Percentiles rank a stretch among this genome's conserved stretches.
phyloP scores from a whole-genome alignment of 2,797 vertebrate genomes.

The Cryptoprocta ferox region DNA sequence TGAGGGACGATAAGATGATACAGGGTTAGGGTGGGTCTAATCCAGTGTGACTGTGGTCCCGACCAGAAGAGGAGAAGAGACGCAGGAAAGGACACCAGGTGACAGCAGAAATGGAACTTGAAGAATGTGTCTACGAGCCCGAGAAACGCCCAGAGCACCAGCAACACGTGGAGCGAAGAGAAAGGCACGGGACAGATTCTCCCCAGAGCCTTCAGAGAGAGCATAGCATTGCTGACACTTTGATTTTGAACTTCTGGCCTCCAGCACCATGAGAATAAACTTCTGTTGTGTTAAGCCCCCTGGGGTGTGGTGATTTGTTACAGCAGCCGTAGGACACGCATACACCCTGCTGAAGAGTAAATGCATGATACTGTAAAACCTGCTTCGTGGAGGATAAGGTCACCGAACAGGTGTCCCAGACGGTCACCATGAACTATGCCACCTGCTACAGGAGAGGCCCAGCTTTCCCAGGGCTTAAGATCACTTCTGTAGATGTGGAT shows the following conservation, averaged over 20 bases:
- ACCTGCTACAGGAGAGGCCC: neutral
- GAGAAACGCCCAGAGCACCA: neutral
- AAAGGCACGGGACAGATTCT: neutral
- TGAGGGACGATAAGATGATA: neutral
- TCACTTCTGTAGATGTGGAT: neutral
- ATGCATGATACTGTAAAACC: neutral
- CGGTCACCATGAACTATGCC: neutral
- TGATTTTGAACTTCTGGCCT: neutral
- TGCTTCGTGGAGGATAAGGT: neutral
- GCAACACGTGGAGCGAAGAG: neutral
- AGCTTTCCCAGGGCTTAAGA: neutral
- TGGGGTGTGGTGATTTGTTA: neutral
- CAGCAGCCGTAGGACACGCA: neutral
- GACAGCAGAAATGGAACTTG: neutral
- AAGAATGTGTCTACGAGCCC: neutral
- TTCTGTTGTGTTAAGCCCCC: neutral
- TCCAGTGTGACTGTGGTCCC: neutral
- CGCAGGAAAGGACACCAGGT: neutral
- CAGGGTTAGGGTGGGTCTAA: neutral
- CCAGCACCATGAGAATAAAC: neutral
- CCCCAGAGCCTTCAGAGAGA: neutral
- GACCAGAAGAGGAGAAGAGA: neutral
- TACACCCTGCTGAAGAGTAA: neutral
- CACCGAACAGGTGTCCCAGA: neutral
- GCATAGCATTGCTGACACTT: neutral